These are phyloP conservation scores for Drosophila peninsularis DNA, from an alignment of 2,888 invertebrate genomes.

Conservation along the genomic window DNA sequence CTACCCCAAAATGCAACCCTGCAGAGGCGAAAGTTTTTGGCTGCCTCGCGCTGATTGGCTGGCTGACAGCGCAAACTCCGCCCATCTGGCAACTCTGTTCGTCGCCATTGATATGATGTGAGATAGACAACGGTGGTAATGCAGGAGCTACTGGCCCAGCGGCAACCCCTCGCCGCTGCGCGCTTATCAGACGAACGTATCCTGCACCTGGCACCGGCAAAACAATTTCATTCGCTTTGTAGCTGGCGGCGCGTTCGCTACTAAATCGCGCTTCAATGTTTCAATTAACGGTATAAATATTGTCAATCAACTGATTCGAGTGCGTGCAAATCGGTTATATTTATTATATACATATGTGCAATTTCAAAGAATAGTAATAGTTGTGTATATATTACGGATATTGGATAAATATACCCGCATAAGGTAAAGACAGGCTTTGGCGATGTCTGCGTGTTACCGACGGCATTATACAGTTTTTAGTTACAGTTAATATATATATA, in stretches of 20 bases:
- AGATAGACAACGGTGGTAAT: slow-evolving; percentile 28
- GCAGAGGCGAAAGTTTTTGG: slow-evolving; percentile 42
- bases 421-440: slow-evolving; percentile 27
- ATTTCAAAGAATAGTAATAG: slow-evolving; percentile 16
- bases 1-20: slow-evolving; percentile 67
- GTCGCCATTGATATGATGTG: slow-evolving; percentile 60
- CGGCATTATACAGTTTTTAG: neutral
- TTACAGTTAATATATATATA: neutral
- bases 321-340: slow-evolving; percentile 2
- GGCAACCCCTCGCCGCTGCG: slow-evolving; percentile 43
- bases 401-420: slow-evolving; percentile 16
- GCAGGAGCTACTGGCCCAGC: slow-evolving; percentile 8
- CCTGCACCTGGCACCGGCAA: slow-evolving; percentile 36
- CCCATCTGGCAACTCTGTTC: slow-evolving; percentile 56
- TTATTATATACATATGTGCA: slow-evolving; percentile 37
- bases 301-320: slow-evolving; percentile 7
- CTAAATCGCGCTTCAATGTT: slow-evolving; percentile 53
- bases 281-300: slow-evolving; percentile 15
- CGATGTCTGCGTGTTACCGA: neutral
- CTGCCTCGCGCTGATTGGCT: slow-evolving; percentile 53
- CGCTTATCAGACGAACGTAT: slow-evolving; percentile 60
- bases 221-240: slow-evolving; percentile 57
- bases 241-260: slow-evolving; percentile 58
- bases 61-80: slow-evolving; percentile 34
- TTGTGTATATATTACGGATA: slow-evolving; percentile 6